Base-by-base conservation (phyloP, 2,113 vertebrate species). In the Alethe castanea region DNA sequence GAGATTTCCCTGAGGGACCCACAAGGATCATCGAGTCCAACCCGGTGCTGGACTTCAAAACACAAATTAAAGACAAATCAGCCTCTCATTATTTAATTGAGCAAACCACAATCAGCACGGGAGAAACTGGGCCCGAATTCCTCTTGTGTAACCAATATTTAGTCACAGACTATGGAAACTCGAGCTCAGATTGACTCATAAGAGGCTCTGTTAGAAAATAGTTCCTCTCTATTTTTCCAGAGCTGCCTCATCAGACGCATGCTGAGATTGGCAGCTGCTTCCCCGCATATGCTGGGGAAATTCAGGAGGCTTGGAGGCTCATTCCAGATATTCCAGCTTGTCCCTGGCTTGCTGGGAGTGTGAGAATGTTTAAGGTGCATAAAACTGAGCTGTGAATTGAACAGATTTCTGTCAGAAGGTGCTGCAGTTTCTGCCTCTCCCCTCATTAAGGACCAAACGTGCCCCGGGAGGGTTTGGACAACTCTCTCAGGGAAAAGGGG, bases 261-360 rank as follows among this genome's bases (percentile, higher is more conserved):
- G 74, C 92, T 92, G 92, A 92, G 92, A 71, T 52, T 86, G 94
- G 92, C 95, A 95, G 92, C 95, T 95, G 95, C 91, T 74, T 6
- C 80, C 80, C 36, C 33, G 88, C 92, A 78, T 86, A 74, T 96
- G 94, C 72, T 38, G 80, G 80, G 92, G 64, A 83, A 81, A 92
- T 73, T n/a, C 60, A 2, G 54, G 71, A 71, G 80, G 69, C 40
- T 38, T 91, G 94, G 80, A 93, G 91, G 83, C 56, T 94, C 56
- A 23, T 62, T 92, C 56, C 86, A 81, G 69, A 36, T 77, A 86
- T 59, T 90, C 60, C 3, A 60, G 79, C 54, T 90, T 74, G n/a
- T 86, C 83, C 77, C 61, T 81, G 92, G 88, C 83, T 96, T 19
- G 2, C 56, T 47, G 78, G 86, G 77, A 74, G 88, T 54, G 83